These are phyloP conservation scores for Lonchura striata DNA, from an alignment of 2,113 vertebrate species.

Conservation along the genomic window DNA sequence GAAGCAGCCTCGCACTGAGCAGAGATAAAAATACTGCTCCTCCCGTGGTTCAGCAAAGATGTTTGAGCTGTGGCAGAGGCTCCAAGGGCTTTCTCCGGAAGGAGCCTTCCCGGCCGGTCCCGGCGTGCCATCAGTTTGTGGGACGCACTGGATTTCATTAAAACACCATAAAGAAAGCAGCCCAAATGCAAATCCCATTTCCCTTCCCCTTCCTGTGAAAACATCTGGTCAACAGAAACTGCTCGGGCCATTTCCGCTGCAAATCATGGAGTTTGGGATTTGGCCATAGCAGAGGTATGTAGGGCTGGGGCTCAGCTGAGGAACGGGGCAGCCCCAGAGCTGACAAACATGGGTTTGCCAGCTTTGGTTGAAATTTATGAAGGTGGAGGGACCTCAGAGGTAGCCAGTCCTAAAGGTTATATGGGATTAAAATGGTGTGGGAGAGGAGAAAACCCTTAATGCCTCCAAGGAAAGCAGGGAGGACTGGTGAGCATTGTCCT, in stretches of 20 bases:
- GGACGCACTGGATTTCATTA: slow-evolving; percentile 45
- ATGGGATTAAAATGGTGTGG: neutral
- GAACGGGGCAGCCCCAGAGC: neutral
- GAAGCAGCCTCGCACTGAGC: slow-evolving; percentile 8
- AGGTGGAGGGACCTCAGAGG: neutral
- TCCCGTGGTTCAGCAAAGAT: neutral
- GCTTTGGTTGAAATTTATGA: neutral
- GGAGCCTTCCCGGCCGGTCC: neutral
- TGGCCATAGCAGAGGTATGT: neutral
- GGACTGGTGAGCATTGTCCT: fast-evolving
- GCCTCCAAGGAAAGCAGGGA: neutral
- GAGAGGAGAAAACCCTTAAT: neutral
- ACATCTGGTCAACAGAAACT: slow-evolving; percentile 55
- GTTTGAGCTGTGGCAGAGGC: neutral
- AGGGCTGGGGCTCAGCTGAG: neutral
- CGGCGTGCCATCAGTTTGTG: neutral
- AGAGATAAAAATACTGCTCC: slow-evolving; percentile 43
- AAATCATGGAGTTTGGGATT: neutral
- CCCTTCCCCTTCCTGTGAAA: slow-evolving; percentile 41
- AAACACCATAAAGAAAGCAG: neutral
- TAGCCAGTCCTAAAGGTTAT: fast-evolving
- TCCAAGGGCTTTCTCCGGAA: neutral
- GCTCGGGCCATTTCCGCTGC: slow-evolving; percentile 21
- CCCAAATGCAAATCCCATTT: slow-evolving; percentile 48
- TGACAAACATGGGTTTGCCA: neutral